Conservation (phyloP, 2,888 invertebrate species). For the Panopea generosa region DNA sequence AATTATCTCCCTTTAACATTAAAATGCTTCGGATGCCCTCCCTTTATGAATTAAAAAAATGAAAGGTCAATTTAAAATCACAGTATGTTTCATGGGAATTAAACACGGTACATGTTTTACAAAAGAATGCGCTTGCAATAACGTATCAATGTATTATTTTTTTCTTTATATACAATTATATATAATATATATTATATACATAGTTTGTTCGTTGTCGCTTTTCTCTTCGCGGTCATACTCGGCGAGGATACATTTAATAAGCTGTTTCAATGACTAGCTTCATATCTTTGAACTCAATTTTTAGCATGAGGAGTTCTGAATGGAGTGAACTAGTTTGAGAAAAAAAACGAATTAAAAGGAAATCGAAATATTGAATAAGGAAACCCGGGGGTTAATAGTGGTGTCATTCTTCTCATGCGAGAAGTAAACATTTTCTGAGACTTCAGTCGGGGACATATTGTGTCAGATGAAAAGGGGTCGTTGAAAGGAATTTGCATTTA, state of each 20-base stretch:
- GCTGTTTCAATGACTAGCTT: background rate
- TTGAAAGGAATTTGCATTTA: slow-evolving; percentile 47
- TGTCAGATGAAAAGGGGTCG: slow-evolving; percentile 28
- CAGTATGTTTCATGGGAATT: too few species aligned
- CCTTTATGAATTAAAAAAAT: too few species aligned
- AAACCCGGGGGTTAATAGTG: slow-evolving; percentile 32
- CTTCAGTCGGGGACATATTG: background rate
- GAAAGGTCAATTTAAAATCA: too few species aligned
- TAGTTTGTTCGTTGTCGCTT: too few species aligned
- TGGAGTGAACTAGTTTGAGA: slow-evolving; percentile 24
- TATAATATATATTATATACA: too few species aligned
- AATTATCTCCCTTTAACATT: too few species aligned
- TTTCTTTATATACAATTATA: too few species aligned
- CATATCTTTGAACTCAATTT: slow-evolving; percentile 29
- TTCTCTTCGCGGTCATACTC: too few species aligned
- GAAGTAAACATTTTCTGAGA: background rate
- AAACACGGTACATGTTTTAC: too few species aligned
- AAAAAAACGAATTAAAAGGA: slow-evolving; percentile 44
- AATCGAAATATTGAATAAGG: slow-evolving; percentile 31
- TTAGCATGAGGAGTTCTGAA: slow-evolving; percentile 31
- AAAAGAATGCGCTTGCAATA: too few species aligned
- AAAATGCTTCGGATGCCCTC: too few species aligned
- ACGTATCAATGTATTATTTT: too few species aligned
- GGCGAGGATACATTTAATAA: background rate
- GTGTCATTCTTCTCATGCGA: slow-evolving; percentile 5